Percentiles rank a stretch among this genome's conserved stretches.
phyloP scores from a whole-genome alignment of 2,888 invertebrate species.

The Luffia ferchaultella region DNA sequence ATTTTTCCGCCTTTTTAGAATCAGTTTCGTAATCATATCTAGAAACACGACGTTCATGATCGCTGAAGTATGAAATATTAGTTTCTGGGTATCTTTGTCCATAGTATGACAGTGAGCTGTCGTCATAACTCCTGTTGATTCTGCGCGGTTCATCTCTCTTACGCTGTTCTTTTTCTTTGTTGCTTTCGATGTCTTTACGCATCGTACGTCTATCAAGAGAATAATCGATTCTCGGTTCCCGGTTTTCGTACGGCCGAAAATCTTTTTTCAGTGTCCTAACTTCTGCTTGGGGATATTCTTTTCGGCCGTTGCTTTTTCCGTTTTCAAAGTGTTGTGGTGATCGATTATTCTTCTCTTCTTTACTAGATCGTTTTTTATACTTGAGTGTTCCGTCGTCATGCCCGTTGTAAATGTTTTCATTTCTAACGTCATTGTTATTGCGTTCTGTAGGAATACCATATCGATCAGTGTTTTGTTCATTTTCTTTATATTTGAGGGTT shows the following conservation, averaged over 20 bases:
- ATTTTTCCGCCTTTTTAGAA: conserved; percentile 60
- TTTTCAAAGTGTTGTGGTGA: conserved; percentile 36
- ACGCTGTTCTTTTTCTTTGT: conserved; percentile 37
- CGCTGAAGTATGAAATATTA: conserved; percentile 56
- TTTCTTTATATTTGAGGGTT: conserved; percentile 56
- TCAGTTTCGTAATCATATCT: conserved; percentile 59
- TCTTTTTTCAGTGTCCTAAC: conserved; percentile 44
- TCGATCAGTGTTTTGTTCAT: conserved; percentile 44
- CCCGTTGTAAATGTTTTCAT: conserved; percentile 44
- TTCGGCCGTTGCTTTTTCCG: conserved; percentile 25
- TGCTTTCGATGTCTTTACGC: conserved; percentile 43
- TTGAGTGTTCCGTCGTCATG: conserved; percentile 56
- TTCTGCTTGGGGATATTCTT: conserved; percentile 50
- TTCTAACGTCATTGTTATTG: conserved; percentile 40
- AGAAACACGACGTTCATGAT: conserved; percentile 45
- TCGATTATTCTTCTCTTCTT: conserved; percentile 42
- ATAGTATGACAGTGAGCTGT: conserved; percentile 48
- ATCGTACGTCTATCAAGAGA: conserved; percentile 48
- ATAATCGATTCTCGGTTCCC: conserved; percentile 54
- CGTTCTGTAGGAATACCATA: conserved; percentile 53
- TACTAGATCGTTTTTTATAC: conserved; percentile 46
- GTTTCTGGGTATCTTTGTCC: conserved; percentile 51
- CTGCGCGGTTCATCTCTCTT: conserved; percentile 33
- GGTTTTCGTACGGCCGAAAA: conserved; percentile 31
- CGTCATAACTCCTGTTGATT: conserved; percentile 51